These are phyloP conservation scores for Microplitis deprimator DNA, from an alignment of 2,888 invertebrate genomes.

Conservation along the genomic window DNA sequence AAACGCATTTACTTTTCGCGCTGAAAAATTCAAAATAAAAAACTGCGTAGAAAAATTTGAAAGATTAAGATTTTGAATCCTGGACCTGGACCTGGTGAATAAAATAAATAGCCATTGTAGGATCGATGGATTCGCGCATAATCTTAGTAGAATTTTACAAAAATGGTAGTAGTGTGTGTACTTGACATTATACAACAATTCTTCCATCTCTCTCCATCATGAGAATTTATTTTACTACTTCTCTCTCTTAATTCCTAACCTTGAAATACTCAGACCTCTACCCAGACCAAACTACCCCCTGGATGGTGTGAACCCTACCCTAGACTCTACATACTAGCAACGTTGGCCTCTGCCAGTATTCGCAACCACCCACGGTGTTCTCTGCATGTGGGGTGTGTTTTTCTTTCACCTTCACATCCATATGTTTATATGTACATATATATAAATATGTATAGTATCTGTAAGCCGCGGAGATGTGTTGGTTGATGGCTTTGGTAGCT, in stretches of 20 bases:
- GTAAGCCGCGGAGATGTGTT: constrained; percentile 3
- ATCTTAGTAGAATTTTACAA: constrained; percentile 1
- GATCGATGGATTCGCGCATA: constrained; percentile 32
- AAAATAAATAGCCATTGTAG: neutral
- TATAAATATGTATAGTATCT: constrained; percentile 17
- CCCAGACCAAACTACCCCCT: constrained; percentile 45
- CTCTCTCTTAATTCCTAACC: constrained; percentile 54
- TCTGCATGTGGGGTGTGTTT: constrained; percentile 52
- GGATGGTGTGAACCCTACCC: constrained; percentile 35
- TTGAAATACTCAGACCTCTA: constrained; percentile 57
- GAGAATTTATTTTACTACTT: neutral
- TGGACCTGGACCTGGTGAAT: neutral
- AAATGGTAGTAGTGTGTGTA: constrained; percentile 16
- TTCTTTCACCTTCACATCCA: neutral
- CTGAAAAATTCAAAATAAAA: neutral
- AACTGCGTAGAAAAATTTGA: neutral
- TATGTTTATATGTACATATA: neutral
- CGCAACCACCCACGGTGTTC: constrained; percentile 51
- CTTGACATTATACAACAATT: constrained; percentile 41
- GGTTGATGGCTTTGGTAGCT: constrained; percentile 10
- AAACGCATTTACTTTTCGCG: no score
- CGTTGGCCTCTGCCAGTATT: neutral
- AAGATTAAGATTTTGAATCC: neutral
- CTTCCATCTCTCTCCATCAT: constrained; percentile 26
- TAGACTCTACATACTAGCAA: neutral